phyloP scores from a whole-genome alignment of 1,140 invertebrate species.

The Stenopsyche tienmushanensis region DNA sequence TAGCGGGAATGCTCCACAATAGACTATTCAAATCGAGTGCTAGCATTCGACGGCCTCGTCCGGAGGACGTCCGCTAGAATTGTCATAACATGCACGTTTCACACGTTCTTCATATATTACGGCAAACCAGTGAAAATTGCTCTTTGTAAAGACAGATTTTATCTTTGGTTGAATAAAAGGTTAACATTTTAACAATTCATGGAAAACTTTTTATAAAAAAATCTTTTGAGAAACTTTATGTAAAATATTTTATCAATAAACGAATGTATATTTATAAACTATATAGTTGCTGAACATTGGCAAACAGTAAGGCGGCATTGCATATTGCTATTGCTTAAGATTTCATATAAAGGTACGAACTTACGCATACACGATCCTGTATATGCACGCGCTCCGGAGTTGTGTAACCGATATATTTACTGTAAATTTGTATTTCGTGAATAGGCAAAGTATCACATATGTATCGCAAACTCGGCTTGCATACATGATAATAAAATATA shows the following conservation, averaged over 20 bases:
- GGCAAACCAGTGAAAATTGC: too few species aligned
- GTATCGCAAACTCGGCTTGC: background rate
- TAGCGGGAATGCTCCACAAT: too few species aligned
- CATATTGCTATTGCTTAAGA: conserved; percentile 22
- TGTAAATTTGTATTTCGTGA: too few species aligned
- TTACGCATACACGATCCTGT: background rate
- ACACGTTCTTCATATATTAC: too few species aligned
- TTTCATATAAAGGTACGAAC: background rate
- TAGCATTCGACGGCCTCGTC: too few species aligned
- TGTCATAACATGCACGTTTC: too few species aligned
- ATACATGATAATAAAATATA: background rate
- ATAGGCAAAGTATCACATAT: too few species aligned
- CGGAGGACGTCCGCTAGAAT: too few species aligned
- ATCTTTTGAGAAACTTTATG: conserved; percentile 1
- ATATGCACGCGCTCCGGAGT: background rate
- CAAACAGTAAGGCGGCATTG: conserved; percentile 36
- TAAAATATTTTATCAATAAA: background rate
- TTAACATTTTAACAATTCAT: conserved; percentile 25
- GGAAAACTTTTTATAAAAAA: background rate
- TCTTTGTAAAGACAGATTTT: too few species aligned
- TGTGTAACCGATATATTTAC: too few species aligned
- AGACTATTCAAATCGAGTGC: too few species aligned
- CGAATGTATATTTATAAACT: conserved; percentile 10
- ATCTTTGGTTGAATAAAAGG: conserved; percentile 34
- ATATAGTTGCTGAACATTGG: conserved; percentile 32